Conservation (phyloP, 2,888 invertebrate genomes). For the Tholera decimalis region DNA sequence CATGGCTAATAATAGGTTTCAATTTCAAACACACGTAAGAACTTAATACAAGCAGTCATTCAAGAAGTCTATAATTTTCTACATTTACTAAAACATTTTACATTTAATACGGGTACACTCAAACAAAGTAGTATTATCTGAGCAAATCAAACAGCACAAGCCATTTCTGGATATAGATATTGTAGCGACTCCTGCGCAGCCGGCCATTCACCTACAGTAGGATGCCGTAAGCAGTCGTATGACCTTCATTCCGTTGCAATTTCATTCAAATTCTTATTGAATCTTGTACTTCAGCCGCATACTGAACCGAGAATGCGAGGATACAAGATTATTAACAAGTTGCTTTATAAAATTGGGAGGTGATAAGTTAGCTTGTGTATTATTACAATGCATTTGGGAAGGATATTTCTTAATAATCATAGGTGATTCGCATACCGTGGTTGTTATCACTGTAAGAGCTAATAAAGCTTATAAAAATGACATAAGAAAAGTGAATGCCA, state of each 20-base stretch:
- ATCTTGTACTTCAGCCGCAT: conserved; percentile 47
- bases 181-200: conserved; percentile 59
- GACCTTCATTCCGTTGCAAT: conserved; percentile 68
- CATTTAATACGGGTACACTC: not conserved
- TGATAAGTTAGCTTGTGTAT: conserved; percentile 16
- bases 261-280: conserved; percentile 60
- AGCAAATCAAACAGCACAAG: conserved; percentile 42
- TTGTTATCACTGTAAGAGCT: too few relatives aligned
- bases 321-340: conserved; percentile 15
- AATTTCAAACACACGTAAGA: too few relatives aligned
- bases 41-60: too few relatives aligned
- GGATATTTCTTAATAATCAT: not conserved
- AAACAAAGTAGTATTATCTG: conserved; percentile 34
- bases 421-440: not conserved
- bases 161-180: conserved; percentile 55
- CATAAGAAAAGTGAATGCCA: too few relatives aligned
- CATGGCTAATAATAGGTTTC: too few relatives aligned
- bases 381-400: not conserved
- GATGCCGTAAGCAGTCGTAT: conserved; percentile 66
- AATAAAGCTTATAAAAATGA: too few relatives aligned
- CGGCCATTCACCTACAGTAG: conserved; percentile 67
- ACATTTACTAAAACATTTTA: not conserved
- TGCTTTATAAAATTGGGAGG: conserved; percentile 26
- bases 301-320: conserved; percentile 28
- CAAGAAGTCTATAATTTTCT: not conserved